Conservation (phyloP, 92 coral and sea anemone species). For the Phenganax marumi region DNA sequence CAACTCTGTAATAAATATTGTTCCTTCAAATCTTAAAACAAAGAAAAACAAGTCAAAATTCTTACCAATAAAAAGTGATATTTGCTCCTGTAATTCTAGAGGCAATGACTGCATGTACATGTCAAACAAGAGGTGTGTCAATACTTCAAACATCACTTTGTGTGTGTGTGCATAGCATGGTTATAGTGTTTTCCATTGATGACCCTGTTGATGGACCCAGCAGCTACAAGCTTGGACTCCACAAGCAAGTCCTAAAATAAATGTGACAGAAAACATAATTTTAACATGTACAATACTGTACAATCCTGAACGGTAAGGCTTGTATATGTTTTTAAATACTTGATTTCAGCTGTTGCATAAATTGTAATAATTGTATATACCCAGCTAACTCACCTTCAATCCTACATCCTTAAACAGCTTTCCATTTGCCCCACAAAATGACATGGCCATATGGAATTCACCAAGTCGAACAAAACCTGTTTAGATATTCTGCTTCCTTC, state of each 20-base stretch:
- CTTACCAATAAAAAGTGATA: constrained; percentile 5
- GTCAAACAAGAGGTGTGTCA: background rate
- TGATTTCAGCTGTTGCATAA: background rate
- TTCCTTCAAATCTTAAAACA: too few relatives aligned
- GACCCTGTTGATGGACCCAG: constrained; percentile 8
- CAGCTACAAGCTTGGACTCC: constrained; percentile 23
- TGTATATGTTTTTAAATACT: background rate
- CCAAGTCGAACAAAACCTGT: constrained; percentile 46
- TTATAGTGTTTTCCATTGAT: constrained; percentile 17
- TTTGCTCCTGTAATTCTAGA: constrained; percentile 5
- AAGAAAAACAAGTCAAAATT: too few relatives aligned
- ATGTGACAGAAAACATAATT: background rate
- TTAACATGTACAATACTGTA: background rate
- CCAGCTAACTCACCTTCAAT: constrained; percentile 33
- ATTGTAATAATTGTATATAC: background rate
- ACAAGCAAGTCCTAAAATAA: constrained; percentile 2
- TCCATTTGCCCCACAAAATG: constrained; percentile 34
- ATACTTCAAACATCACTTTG: background rate
- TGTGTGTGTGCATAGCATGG: background rate
- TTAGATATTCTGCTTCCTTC: constrained; percentile 35
- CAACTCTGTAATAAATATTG: too few relatives aligned
- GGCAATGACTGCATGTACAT: too few relatives aligned
- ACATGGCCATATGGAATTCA: constrained; percentile 44
- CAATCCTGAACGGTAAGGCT: background rate
- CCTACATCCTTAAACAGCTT: constrained; percentile 49